Evolutionary conservation across 2,888 invertebrate species (phyloP), one percentile per base, ranked within the genome.

Genomic region (Habrosyne pyritoides): DNA sequence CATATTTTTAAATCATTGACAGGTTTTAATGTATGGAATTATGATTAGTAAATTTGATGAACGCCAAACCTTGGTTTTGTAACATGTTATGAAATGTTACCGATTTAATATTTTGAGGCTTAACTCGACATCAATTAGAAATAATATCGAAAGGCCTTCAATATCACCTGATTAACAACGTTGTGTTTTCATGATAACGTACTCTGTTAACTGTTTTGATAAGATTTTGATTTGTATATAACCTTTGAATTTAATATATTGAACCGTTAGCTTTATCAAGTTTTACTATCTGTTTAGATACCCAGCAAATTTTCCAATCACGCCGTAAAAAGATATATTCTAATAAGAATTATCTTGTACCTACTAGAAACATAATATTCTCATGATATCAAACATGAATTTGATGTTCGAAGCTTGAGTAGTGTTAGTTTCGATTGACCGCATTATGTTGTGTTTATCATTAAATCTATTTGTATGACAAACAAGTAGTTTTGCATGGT

Each of bases 401-500:
- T 28, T 7, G 2, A 30, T 30, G 2, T 30, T 30, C 10, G 2
- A 3, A 30, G 30, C 30, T 2, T 26, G 28, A 7, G 28, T 26
- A 18, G 30, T 18, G 50, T 14, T 30, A 28, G 18, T 10, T 10
- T 46, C 18, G 18, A 58, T 58, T 42, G 56, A 61, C 67, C 60
- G 54, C 48, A 26, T 55, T 53, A 63, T 61, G 61, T 47, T 49
- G 53, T 33, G 53, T 57, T 61, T 56, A 30, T 57, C 61, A 18
- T 42, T 52, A 56, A 54, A 57, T 56, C 49, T 54, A 54, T 59
- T 53, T 53, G 52, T 53, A 57, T 60, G 14, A 50, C 26, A 59
- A 73, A 68, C 68, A 72, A 73, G 73, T 72, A 58, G 73, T 74
- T 79, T 75, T 63, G 73, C 79, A 75, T 75, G 67, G 69, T 71